Percentiles rank a stretch among this genome's conserved stretches.
Conservation (phyloP, 2,113 vertebrate species). For the Trogon surrucura region DNA sequence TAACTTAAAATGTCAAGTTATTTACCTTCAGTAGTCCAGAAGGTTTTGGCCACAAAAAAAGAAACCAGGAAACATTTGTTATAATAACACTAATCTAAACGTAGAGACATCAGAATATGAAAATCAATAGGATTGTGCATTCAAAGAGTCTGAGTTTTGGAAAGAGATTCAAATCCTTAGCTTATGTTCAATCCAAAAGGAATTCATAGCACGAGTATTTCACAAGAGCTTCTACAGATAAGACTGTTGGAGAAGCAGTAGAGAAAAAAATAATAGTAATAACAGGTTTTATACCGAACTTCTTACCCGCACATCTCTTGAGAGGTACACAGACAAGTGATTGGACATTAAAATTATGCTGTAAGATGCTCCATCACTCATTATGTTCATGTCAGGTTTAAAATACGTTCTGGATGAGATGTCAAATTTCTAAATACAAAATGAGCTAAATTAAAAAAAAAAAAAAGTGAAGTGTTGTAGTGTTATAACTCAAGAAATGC, state of each 20-base stretch:
- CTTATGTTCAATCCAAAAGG: background rate
- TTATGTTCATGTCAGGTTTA: background rate
- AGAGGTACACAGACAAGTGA: background rate
- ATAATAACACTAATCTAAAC: background rate
- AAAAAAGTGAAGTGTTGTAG: background rate
- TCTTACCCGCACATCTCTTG: background rate
- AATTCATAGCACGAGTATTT: background rate
- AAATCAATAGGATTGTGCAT: background rate
- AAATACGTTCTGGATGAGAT: background rate
- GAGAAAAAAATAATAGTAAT: background rate
- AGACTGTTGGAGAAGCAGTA: background rate
- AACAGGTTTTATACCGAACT: background rate
- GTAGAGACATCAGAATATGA: background rate
- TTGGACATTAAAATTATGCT: background rate
- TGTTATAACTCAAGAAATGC: background rate
- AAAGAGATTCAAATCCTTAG: background rate
- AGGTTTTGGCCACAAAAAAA: background rate
- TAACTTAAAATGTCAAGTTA: background rate
- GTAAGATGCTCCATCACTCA: background rate
- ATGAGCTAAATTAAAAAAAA: background rate
- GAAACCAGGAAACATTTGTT: background rate
- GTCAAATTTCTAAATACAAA: background rate
- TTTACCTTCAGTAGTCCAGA: background rate
- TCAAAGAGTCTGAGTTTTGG: background rate
- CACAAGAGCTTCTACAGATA: background rate